phyloP scores from a whole-genome alignment of 2,888 invertebrate species.

The Blastobasis lacticolella region DNA sequence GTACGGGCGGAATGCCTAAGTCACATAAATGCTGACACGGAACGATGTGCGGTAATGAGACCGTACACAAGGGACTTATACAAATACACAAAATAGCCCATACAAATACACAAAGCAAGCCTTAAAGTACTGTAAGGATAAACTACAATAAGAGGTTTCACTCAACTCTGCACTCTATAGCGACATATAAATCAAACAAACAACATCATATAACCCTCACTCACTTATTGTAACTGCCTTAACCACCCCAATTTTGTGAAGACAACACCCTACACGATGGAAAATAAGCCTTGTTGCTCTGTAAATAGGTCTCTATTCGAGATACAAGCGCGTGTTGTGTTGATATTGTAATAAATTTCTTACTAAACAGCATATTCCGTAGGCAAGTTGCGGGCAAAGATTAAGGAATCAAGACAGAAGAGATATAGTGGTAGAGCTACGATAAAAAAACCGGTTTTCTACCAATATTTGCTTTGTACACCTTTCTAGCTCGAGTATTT shows the following conservation, averaged over 20 bases:
- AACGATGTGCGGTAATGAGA: too few species aligned
- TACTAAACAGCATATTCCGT: constrained; percentile 36
- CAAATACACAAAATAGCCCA: not conserved
- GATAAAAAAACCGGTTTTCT: too few species aligned
- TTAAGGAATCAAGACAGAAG: constrained; percentile 7
- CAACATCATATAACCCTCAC: not conserved
- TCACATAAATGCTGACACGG: too few species aligned
- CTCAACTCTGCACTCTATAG: too few species aligned
- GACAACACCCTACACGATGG: not conserved
- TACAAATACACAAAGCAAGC: not conserved
- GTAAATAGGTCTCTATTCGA: not conserved
- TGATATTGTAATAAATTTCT: constrained; percentile 37
- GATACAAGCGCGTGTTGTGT: not conserved
- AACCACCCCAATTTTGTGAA: constrained; percentile 5
- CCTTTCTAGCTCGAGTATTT: too few species aligned
- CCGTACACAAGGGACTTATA: too few species aligned
- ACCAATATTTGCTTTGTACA: too few species aligned
- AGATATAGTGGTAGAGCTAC: not conserved
- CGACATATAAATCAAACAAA: not conserved
- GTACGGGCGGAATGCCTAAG: too few species aligned
- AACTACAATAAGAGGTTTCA: too few species aligned
- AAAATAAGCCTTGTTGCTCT: not conserved
- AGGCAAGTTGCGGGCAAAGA: constrained; percentile 17
- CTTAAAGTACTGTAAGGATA: not conserved
- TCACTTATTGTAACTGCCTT: not conserved